These are phyloP conservation scores for Zaprionus capensis DNA, from an alignment of 1,140 invertebrate genomes.

Conservation along the genomic window DNA sequence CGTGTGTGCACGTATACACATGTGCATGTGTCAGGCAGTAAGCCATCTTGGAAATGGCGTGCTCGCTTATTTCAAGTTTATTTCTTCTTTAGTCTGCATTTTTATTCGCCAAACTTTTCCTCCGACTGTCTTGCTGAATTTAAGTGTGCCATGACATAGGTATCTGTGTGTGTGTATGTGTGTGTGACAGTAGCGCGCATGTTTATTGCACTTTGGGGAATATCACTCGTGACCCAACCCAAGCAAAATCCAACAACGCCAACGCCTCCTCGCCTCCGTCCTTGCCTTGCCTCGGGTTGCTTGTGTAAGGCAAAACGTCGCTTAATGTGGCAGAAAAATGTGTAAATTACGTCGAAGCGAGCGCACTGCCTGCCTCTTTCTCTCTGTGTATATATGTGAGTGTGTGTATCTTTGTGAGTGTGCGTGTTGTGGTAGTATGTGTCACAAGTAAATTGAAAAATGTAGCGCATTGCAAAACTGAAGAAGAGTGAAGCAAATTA, in stretches of 20 bases:
- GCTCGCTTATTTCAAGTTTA: conserved; percentile 66
- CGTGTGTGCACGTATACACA: neutral
- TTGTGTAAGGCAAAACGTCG: conserved; percentile 57
- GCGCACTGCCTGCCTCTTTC: conserved; percentile 12
- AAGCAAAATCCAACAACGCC: conserved; percentile 51
- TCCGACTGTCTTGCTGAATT: conserved; percentile 43
- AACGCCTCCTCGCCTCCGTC: conserved; percentile 25
- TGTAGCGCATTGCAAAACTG: conserved; percentile 65
- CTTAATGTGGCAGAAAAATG: conserved; percentile 83
- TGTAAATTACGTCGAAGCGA: conserved; percentile 76
- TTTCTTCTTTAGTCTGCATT: conserved; percentile 61
- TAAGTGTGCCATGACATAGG: conserved; percentile 71
- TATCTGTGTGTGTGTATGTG: conserved; percentile 39
- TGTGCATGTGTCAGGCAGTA: conserved; percentile 37
- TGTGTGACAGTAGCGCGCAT: conserved; percentile 70
- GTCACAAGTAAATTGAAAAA: conserved; percentile 74
- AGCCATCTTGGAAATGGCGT: conserved; percentile 53
- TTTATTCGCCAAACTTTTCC: conserved; percentile 38
- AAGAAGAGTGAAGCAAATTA: conserved; percentile 72
- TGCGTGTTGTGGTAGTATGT: conserved; percentile 52
- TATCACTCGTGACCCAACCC: conserved; percentile 57
- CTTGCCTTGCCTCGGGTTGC: conserved; percentile 23
- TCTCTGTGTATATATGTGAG: conserved; percentile 9
- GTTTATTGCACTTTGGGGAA: conserved; percentile 83
- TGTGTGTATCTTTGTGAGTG: conserved; percentile 36